Conservation (phyloP, 2,797 vertebrate species). For the Clarias platycephalus region DNA sequence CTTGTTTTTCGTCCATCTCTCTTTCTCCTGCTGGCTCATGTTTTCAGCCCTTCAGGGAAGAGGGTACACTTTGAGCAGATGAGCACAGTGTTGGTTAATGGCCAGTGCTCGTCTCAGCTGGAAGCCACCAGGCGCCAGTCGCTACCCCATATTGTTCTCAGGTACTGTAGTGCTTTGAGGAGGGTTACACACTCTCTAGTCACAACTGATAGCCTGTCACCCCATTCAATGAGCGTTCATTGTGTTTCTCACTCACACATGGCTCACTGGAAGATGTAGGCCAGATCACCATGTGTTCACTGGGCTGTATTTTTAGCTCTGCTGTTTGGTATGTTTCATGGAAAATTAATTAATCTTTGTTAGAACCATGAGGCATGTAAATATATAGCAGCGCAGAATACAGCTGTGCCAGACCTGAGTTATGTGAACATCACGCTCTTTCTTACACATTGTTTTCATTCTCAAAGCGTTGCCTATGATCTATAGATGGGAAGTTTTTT, state of each 20-base stretch:
- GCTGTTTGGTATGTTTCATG: slow-evolving; percentile 9
- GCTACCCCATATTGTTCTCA: slow-evolving; percentile 85
- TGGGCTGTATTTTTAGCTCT: slow-evolving; percentile 14
- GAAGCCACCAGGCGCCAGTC: slow-evolving; percentile 83
- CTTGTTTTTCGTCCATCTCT: slow-evolving; percentile 42
- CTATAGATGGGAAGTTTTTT: neutral
- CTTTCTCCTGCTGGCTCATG: slow-evolving; percentile 23
- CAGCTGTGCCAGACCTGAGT: slow-evolving; percentile 1
- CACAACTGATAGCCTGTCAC: neutral
- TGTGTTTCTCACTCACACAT: neutral
- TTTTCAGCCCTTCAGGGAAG: slow-evolving; percentile 73
- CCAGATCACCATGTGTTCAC: slow-evolving; percentile 5
- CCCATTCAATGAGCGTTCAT: neutral
- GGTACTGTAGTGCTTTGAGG: slow-evolving; percentile 74
- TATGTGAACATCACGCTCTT: neutral
- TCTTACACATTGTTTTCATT: neutral
- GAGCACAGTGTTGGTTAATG: slow-evolving; percentile 86
- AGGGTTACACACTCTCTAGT: neutral
- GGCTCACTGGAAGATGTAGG: neutral
- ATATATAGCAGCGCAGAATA: slow-evolving; percentile 23
- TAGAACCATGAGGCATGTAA: slow-evolving; percentile 18
- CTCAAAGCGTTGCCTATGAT: neutral
- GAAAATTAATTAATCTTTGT: slow-evolving; percentile 24
- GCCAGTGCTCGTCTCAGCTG: slow-evolving; percentile 78
- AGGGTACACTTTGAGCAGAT: slow-evolving; percentile 88